Evolutionary conservation across 2,888 invertebrate genomes (phyloP), one percentile per base, ranked within the genome.

Genomic region (Thera obeliscata): DNA sequence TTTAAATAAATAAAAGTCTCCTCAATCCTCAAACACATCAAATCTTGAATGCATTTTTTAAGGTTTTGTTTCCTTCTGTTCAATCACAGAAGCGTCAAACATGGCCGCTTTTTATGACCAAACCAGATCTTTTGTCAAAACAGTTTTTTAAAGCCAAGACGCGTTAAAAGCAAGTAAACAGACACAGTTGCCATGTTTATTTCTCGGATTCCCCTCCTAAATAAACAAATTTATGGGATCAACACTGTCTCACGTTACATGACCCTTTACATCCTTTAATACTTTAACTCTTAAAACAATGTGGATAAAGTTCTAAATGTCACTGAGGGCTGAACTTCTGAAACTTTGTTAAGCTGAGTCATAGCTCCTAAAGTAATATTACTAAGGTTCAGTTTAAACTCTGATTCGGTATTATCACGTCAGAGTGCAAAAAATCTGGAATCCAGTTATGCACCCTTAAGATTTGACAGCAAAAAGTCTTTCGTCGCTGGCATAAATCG

Each of bases 401-500:
- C 2, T 22, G 6, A 48, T 61, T n/a, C 36, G 9, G 50, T 36
- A 8, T 58, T 36, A 36, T n/a, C n/a, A 48, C 56, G 55, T 48
- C 55, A 56, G 46, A 62, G 8, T 56, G 62, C 61, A 65, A 72
- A 79, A 73, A 77, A 77, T 43, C 70, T 80, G 74, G 79, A 70
- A 80, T 76, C 72, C 72, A 75, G 70, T 76, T 78, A 75, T 69
- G 64, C 71, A 75, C 71, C 74, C 71, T 69, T 60, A 70, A 74
- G 66, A 76, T 74, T 73, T 72, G 65, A 64, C 66, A 57, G 74
- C 76, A 81, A 78, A 82, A 79, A 78, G 58, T 79, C 70, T 74
- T 75, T 77, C 76, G 76, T 68, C 76, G 61, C 48, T 48, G 66
- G 67, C 73, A 77, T 81, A 82, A 81, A 79, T 79, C 76, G 74